phyloP scores from a whole-genome alignment of 2,113 vertebrate species.

The Odocoileus virginianus region DNA sequence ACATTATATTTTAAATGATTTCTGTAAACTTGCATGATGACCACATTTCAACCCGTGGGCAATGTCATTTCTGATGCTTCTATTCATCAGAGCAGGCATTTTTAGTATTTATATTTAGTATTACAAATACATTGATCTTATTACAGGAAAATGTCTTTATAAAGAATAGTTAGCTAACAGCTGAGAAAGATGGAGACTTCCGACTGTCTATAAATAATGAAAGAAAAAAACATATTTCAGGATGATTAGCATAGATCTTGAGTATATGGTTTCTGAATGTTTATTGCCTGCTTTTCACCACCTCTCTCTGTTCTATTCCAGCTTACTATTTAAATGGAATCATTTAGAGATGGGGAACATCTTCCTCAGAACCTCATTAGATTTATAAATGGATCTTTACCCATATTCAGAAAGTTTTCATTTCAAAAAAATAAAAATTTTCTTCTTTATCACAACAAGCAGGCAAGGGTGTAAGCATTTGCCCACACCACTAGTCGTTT shows the following conservation, averaged over 20 bases:
- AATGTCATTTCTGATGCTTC: not conserved
- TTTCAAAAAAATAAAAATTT: not conserved
- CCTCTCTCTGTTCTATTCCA: not conserved
- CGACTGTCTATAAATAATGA: not conserved
- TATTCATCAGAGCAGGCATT: not conserved
- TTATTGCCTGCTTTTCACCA: not conserved
- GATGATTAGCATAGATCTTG: not conserved
- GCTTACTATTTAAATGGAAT: not conserved
- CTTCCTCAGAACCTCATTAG: not conserved
- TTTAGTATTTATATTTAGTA: not conserved
- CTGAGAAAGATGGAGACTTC: slow-evolving; percentile 27
- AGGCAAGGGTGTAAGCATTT: not conserved
- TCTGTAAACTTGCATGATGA: not conserved
- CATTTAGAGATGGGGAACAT: not conserved
- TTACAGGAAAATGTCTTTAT: not conserved
- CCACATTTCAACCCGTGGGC: not conserved
- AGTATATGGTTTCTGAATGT: not conserved
- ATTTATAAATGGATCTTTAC: not conserved
- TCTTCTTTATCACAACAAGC: not conserved
- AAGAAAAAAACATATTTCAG: not conserved
- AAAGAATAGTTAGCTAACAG: not conserved
- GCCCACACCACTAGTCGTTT: not conserved
- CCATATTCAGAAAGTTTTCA: not conserved
- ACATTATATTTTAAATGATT: not conserved
- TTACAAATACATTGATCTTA: not conserved